These are phyloP conservation scores for Patiria miniata DNA, from an alignment of 35 echinoderm and acorn worm species.

Conservation along the genomic window DNA sequence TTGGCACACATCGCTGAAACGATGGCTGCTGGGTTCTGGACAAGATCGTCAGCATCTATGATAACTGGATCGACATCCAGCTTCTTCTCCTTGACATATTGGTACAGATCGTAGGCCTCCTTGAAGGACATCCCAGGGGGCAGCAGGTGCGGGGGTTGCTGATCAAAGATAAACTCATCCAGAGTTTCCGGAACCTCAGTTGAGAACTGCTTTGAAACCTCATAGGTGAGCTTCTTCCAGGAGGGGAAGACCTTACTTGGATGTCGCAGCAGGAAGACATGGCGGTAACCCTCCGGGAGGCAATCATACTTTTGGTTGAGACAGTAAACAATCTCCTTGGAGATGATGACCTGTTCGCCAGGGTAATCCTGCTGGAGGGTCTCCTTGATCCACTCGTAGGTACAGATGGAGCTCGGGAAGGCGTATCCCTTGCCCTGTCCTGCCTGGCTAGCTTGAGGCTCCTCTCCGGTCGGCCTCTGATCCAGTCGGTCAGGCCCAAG, in stretches of 20 bases:
- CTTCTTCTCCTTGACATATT: conserved; percentile 31
- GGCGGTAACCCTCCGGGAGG: conserved; percentile 48
- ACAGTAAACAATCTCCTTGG: conserved; percentile 2
- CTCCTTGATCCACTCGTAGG: conserved; percentile 27
- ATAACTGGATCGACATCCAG: conserved; percentile 44
- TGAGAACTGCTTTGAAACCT: too few relatives aligned
- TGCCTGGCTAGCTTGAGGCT: background rate
- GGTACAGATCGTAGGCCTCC: conserved; percentile 21
- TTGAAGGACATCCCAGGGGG: background rate
- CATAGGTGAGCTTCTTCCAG: background rate
- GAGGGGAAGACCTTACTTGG: conserved; percentile 22
- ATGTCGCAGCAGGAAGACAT: conserved; percentile 48
- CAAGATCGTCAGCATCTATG: conserved; percentile 59
- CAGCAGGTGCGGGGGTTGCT: background rate
- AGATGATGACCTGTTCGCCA: conserved; percentile 34
- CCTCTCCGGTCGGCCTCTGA: background rate
- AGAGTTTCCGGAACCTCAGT: background rate
- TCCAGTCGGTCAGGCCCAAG: background rate
- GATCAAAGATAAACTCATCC: background rate
- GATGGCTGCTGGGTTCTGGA: conserved; percentile 33
- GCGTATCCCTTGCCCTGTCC: background rate
- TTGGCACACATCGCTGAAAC: conserved; percentile 17
- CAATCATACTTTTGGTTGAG: background rate
- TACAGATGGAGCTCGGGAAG: background rate
- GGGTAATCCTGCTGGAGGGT: conserved; percentile 41